Evolutionary conservation across 2,888 invertebrate species (phyloP), one percentile per base, ranked within the genome.

Genomic region (Drosophila planitibia): DNA sequence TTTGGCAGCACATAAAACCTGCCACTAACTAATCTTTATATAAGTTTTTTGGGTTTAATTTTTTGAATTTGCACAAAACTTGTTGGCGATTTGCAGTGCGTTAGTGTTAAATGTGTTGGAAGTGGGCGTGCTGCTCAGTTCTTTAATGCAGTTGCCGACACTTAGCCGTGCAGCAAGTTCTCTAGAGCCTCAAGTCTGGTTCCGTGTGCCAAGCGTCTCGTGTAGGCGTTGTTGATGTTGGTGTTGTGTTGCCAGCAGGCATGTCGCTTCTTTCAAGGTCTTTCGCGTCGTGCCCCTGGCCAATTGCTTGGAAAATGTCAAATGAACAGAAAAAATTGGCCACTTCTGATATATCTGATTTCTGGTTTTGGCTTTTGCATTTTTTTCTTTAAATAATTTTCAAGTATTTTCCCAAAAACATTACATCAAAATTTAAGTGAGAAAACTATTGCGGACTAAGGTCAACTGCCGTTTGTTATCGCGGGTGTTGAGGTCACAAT

Each of bases 401-500:
- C 44, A 30, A 54, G 47, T 61, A 62, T 74, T 84, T 88, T 80
- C 82, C 74, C 73, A 84, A 80, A 76, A 80, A 66, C 67, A 82
- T 70, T 80, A 80, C 35, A 58, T 53, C 59, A 57, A 83, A 75
- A 90, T 75, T 77, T 76, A 67, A 81, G 76, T 83, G 84, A 72
- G 76, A 83, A 79, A 79, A 66, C 44, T 49, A 44, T 54, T 65
- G 67, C 59, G 30, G 62, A 30, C 82, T 81, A 74, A 89, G 90
- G 85, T 84, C 82, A 74, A 37, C 33, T 63, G 32, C 52, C 69
- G 74, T 70, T 76, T 75, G 39, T 67, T 76, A 57, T 59, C 37
- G 74, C 58, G 87, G 90, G 85, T 90, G 89, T 90, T 90, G 85
- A 88, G 90, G 90, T 82, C 85, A 57, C 54, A 57, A 32, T 28